Evolutionary conservation across 92 coral and sea anemone species (phyloP).

Genomic region (Zoanthus gigantus): DNA sequence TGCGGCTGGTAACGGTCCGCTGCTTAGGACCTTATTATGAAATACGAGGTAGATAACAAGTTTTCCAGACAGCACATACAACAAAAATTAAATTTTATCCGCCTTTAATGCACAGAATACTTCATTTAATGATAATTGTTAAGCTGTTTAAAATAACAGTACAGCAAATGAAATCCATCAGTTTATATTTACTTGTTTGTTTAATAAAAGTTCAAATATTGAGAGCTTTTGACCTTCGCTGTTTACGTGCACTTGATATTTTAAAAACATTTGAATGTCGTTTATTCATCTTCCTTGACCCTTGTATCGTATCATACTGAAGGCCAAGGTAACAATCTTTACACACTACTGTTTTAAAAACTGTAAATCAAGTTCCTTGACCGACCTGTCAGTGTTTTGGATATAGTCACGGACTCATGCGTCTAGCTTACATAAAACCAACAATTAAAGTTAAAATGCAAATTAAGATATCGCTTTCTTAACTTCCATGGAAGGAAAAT

Average conservation of each 20-base stretch:
- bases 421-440: no score
- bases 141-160: not conserved
- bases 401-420: no score
- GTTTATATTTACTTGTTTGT: not conserved
- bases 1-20: not conserved
- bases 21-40: not conserved
- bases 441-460: no score
- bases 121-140: not conserved
- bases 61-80: not conserved
- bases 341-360: not conserved
- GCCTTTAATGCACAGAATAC: not conserved
- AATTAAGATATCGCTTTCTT: no score
- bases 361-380: not conserved
- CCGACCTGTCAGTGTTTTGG: not conserved
- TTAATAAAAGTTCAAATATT: not conserved
- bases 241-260: not conserved
- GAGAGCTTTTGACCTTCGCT: not conserved
- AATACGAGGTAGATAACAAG: not conserved
- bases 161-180: not conserved
- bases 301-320: not conserved
- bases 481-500: no score
- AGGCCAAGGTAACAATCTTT: not conserved
- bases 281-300: not conserved
- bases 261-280: not conserved
- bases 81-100: not conserved